Conservation (phyloP, 2,888 invertebrate genomes). For the Meloe dianella region DNA sequence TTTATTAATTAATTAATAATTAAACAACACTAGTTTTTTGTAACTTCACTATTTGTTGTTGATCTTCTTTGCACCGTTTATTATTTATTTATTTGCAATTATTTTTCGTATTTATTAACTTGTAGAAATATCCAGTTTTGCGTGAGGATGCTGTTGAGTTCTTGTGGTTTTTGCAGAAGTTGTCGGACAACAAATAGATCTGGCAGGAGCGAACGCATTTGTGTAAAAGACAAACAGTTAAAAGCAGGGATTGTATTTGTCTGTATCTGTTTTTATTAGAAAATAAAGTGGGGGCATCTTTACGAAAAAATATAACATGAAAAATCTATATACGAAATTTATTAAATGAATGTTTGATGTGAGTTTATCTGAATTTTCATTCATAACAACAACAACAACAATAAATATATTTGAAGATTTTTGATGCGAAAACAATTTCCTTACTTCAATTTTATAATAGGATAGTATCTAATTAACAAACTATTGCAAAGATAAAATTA, state of each 20-base stretch:
- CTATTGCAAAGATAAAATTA: no score
- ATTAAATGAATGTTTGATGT: not conserved
- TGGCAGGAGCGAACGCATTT: not conserved
- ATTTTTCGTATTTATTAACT: not conserved
- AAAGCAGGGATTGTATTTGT: conserved; percentile 4
- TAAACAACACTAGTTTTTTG: not conserved
- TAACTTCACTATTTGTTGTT: not conserved
- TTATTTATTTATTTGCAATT: not conserved
- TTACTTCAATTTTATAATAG: no score
- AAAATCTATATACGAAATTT: not conserved
- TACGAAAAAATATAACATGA: not conserved
- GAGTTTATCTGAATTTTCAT: not conserved
- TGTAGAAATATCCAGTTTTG: not conserved
- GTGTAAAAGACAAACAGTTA: not conserved
- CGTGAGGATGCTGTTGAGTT: not conserved
- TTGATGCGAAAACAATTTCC: no score
- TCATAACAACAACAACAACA: not conserved
- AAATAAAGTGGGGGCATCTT: conserved; percentile 4
- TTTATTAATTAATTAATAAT: not conserved
- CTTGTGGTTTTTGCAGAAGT: not conserved
- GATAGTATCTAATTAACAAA: no score
- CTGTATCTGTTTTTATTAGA: not conserved
- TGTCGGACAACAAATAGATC: no score
- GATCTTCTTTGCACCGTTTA: not conserved
- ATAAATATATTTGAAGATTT: no score